Conservation (phyloP, 2,113 vertebrate species). For the Sinocyclocheilus rhinocerous region DNA sequence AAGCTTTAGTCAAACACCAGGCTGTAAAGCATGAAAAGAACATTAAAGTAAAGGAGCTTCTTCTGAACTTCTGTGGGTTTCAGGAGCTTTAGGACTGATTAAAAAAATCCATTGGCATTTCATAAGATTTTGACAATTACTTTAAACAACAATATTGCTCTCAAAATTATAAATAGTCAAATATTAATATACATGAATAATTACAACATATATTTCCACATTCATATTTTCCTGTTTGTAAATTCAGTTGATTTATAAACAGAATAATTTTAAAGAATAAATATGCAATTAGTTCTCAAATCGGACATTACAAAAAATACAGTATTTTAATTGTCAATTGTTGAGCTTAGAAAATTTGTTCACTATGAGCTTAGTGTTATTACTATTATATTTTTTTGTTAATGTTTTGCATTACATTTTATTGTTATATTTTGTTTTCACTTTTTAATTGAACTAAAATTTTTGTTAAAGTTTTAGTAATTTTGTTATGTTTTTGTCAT, state of each 20-base stretch:
- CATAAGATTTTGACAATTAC: too few species aligned
- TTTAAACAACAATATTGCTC: too few species aligned
- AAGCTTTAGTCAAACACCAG: not conserved
- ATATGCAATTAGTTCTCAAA: not conserved
- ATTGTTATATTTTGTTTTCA: too few species aligned
- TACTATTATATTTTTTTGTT: too few species aligned
- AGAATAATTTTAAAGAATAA: not conserved
- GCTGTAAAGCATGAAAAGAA: not conserved
- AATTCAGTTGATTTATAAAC: not conserved
- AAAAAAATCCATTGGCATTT: not conserved
- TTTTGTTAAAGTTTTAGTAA: too few species aligned
- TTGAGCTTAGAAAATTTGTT: not conserved
- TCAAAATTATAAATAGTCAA: too few species aligned
- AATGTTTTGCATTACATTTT: too few species aligned
- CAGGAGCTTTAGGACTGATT: not conserved
- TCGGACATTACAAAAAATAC: not conserved
- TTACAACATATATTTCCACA: not conserved
- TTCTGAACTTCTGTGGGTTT: not conserved
- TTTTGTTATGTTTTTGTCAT: too few species aligned
- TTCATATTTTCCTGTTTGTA: not conserved
- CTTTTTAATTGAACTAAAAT: too few species aligned
- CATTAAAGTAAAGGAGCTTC: not conserved
- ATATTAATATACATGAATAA: too few species aligned
- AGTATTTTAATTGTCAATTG: not conserved
- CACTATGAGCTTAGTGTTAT: too few species aligned